Conservation (phyloP, 2,888 invertebrate species). For the Parthenolecanium corni region DNA sequence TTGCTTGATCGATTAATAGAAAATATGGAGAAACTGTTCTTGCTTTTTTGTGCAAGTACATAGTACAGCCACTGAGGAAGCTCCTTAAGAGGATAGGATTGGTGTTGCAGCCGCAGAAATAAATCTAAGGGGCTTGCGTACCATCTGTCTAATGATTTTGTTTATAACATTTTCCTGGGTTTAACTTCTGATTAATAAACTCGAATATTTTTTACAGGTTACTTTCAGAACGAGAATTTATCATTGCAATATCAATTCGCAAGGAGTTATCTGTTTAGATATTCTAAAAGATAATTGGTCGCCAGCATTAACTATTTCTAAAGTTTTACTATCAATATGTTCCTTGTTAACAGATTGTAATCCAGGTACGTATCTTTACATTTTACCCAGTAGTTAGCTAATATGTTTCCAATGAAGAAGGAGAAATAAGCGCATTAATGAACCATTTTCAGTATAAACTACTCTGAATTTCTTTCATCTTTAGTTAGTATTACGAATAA, state of each 20-base stretch:
- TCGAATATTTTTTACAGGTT: constrained; percentile 45
- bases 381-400: neutral
- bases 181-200: no score
- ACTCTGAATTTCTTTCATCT: neutral
- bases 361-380: constrained; percentile 59
- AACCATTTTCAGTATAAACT: neutral
- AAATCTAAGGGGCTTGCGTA: no score
- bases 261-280: constrained; percentile 95
- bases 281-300: constrained; percentile 99
- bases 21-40: no score
- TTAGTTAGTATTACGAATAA: no score
- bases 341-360: constrained; percentile 96
- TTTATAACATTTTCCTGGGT: no score
- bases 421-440: neutral
- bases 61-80: no score
- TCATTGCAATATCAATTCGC: constrained; percentile 98
- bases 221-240: constrained; percentile 94
- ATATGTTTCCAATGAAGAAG: neutral
- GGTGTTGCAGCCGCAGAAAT: no score
- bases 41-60: no score
- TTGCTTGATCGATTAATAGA: no score
- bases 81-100: no score
- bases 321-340: constrained; percentile 94
- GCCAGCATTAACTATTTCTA: constrained; percentile 95
- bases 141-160: no score